Evolutionary conservation across 2,113 vertebrate species (phyloP), one percentile per base, ranked within the genome.

Genomic region (Melanerpes aurifrons): DNA sequence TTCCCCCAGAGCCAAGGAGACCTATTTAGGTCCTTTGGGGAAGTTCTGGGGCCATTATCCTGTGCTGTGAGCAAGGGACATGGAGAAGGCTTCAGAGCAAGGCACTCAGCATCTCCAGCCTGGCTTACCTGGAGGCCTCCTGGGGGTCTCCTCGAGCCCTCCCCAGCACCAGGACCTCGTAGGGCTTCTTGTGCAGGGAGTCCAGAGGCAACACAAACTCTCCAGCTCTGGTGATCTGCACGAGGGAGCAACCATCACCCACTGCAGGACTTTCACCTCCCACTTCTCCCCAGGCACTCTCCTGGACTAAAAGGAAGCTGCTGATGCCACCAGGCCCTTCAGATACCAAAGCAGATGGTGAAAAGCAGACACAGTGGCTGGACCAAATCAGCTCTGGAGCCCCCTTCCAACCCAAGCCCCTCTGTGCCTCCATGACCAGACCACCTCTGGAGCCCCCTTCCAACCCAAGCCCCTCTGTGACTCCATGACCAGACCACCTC

Each of bases 111-210:
- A 37, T 19, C 91, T 84, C 86, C 83, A 77, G 8, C 6, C 25
- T 89, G 84, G 82, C 92, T 73, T 96, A 98, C 97, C 98, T 97
- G 92, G 93, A 53, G 22, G 86, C 14, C 83, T 86, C 61, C 72
- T 95, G 74, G 54, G 35, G 13, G 31, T 92, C 82, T 84, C 80
- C 72, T 71, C 70, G 93, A 74, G 97, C 94, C 96, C 98, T 97
- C 53, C 99, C 99, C 83, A 99, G 28, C 32, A 99, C 88, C 91
- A 99, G 97, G 78, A 98, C 96, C 95, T 99, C 99, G 77, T 99
- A 99, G 1, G 99, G 99, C 62, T 99, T 99, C 98, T 99, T 99
- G 96, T 99, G 99, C 47, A 96, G 94, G 14, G 99, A 99, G 96
- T 99, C 98, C 77, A 99, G 97, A 15, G 99, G 99, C 85, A 99